A percentile compares a stretch with the other conserved stretches of the same genome.
phyloP scores from a whole-genome alignment of 2,888 invertebrate genomes.

The Apamea monoglypha region DNA sequence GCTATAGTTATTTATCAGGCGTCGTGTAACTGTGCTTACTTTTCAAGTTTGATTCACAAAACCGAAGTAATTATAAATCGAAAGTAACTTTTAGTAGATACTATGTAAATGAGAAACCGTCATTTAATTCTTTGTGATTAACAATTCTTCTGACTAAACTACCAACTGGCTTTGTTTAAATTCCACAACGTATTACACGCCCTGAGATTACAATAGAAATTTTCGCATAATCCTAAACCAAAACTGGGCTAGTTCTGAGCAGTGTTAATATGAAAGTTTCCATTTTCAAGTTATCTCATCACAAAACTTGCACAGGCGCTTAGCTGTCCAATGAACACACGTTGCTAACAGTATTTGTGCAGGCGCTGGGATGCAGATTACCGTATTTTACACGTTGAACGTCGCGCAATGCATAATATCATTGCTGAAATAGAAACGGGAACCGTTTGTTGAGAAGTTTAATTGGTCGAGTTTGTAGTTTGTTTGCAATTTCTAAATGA shows the following conservation, averaged over 20 bases:
- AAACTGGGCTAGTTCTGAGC: neutral
- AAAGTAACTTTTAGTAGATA: neutral
- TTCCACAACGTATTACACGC: neutral
- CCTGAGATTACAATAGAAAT: neutral
- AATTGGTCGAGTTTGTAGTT: constrained; percentile 10
- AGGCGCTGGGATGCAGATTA: constrained; percentile 39
- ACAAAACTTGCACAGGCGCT: constrained; percentile 45
- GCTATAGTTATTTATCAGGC: neutral
- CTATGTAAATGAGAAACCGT: neutral
- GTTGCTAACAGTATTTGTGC: constrained; percentile 58
- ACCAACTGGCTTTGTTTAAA: neutral
- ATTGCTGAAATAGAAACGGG: constrained; percentile 18
- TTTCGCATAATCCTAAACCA: neutral
- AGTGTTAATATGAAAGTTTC: constrained; percentile 22
- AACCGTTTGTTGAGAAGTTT: constrained; percentile 19
- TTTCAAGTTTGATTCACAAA: too few species aligned
- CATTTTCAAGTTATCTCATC: constrained; percentile 41
- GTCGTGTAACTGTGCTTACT: neutral
- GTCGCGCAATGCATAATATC: constrained; percentile 17
- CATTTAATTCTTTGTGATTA: neutral
- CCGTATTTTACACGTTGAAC: constrained; percentile 23
- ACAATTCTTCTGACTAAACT: neutral
- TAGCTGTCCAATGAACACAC: constrained; percentile 36
- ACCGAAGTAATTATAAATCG: too few species aligned
- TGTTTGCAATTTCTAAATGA: constrained; percentile 6